Evolutionary conservation across 1,140 invertebrate genomes (phyloP), one percentile per base, ranked within the genome.

Genomic region (Drosophila willistoni): DNA sequence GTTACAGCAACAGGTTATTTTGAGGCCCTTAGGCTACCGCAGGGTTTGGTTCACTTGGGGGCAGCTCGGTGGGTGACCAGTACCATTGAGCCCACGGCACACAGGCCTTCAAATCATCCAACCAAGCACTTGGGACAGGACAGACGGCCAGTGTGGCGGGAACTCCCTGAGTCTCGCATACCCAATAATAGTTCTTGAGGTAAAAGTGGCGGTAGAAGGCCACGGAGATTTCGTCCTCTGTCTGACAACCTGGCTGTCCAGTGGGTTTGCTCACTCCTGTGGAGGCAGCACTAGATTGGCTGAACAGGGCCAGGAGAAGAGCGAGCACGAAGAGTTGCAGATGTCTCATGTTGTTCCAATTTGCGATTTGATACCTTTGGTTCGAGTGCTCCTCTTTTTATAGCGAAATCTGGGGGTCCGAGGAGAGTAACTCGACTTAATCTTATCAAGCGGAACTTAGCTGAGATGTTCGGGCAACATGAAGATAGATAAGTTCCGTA

Each of bases 201-300:
- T 59, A 68, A 29, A 79, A 89, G 47, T 91, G 77, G 4, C 70
- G 62, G 64, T 85, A 91, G 7, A 7, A 3, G 9, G 5, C n/a
- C 17, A 68, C 61, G 0, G 33, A 5, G 39, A 91, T 41, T 56
- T 91, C 90, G 54, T 71, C 61, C n/a, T 69, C 68, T 5, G 90
- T 91, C 34, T 72, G 75, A 47, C 90, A 91, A 0, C 85, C 84
- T 0, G 90, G 90, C n/a, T 86, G 84, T 7, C 90, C 90, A 9
- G 67, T 86, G 19, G 68, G 68, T 19, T 83, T 87, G 39, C 6
- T 55, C 29, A 62, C 71, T 10, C 44, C 44, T 12, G 7, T 17
- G 1, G 42, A 12, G 13, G 54, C 65, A 7, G 57, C 78, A 13
- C 12, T 47, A 39, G 22, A 64, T 14, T 47, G 22, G 41, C 54